These are phyloP conservation scores for Meteorus cinctellus DNA, from an alignment of 2,888 invertebrate species.

Conservation along the genomic window DNA sequence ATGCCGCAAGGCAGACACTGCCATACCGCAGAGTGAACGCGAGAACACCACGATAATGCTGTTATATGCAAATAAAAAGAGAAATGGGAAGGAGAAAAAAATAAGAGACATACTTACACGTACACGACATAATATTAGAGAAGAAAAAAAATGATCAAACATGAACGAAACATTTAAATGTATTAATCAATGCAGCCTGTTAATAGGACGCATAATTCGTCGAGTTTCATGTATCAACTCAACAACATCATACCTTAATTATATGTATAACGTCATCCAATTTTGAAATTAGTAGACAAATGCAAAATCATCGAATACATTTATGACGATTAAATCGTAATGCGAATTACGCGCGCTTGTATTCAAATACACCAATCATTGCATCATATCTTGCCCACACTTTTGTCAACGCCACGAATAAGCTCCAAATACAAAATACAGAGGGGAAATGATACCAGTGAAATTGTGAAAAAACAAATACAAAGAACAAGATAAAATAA, in stretches of 20 bases:
- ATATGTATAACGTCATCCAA: constrained; percentile 1
- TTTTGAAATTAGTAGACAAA: constrained; percentile 31
- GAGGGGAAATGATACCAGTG: not conserved
- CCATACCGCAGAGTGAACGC: constrained; percentile 66
- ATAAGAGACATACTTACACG: not conserved
- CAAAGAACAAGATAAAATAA: not conserved
- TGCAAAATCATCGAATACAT: constrained; percentile 25
- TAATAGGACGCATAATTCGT: too few species aligned
- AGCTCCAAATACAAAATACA: not conserved
- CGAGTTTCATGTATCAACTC: too few species aligned
- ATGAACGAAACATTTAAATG: not conserved
- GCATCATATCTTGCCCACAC: constrained; percentile 14
- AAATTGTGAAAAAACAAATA: not conserved
- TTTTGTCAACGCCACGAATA: not conserved
- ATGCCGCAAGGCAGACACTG: constrained; percentile 71
- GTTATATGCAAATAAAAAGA: constrained; percentile 45
- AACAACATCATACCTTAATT: constrained; percentile 1
- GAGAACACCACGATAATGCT: constrained; percentile 57
- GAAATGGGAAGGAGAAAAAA: constrained; percentile 22
- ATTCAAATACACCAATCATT: constrained; percentile 40
- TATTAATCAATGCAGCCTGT: too few species aligned
- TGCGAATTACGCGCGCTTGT: not conserved
- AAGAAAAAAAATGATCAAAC: constrained; percentile 19
- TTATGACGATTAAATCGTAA: constrained; percentile 36
- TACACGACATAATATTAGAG: constrained; percentile 20